Conservation (phyloP, 2,888 invertebrate species). For the Chloromyia formosa region DNA sequence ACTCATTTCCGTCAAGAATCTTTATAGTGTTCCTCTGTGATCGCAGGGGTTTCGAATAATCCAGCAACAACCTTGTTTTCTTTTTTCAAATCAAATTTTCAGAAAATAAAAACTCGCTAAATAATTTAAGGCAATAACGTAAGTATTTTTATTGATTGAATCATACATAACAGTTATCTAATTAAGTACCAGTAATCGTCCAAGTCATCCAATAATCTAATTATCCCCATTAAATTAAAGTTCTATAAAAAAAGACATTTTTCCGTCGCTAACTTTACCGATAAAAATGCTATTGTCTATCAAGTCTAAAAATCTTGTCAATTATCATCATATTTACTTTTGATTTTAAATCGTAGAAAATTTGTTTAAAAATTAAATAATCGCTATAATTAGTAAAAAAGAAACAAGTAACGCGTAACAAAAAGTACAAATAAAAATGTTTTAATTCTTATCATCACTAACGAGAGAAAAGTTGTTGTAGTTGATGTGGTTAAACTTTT, state of each 20-base stretch:
- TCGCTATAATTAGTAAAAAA: background rate
- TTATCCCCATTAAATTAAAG: background rate
- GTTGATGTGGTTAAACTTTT: background rate
- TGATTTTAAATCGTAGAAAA: background rate
- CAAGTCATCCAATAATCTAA: background rate
- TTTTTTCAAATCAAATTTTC: too few species aligned
- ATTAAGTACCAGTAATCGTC: constrained; percentile 25
- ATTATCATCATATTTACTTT: background rate
- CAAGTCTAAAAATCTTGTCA: constrained; percentile 24
- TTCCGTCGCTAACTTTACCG: background rate
- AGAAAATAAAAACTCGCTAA: too few species aligned
- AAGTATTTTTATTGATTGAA: constrained; percentile 22
- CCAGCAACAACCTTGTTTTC: too few species aligned
- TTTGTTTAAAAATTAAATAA: background rate
- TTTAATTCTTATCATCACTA: background rate
- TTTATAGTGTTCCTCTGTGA: too few species aligned
- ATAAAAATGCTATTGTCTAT: constrained; percentile 35
- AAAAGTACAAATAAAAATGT: background rate
- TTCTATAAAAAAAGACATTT: constrained; percentile 5
- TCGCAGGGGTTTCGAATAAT: too few species aligned
- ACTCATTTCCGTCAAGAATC: too few species aligned
- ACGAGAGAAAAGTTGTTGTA: background rate
- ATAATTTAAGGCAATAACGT: constrained; percentile 25
- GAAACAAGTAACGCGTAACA: background rate
- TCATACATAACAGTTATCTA: constrained; percentile 11